Conservation (phyloP, 2,888 invertebrate genomes). For the Drosophila nigritarsus region DNA sequence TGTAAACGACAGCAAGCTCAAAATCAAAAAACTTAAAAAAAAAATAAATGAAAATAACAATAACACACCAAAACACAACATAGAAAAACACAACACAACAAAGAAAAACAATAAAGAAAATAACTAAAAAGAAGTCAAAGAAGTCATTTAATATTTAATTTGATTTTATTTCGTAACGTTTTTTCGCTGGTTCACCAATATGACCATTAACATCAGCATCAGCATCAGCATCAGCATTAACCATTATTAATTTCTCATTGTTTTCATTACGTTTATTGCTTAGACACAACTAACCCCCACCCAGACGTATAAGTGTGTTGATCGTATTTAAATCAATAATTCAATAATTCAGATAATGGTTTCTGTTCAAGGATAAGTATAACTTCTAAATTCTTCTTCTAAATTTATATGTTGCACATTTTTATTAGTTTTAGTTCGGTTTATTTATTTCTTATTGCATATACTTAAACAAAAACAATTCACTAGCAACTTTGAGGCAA, state of each 20-base stretch:
- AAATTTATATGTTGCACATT: not conserved
- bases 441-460: not conserved
- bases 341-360: not conserved
- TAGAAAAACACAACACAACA: slow-evolving; percentile 4
- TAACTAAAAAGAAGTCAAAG: not conserved
- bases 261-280: slow-evolving; percentile 10
- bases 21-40: slow-evolving; percentile 34
- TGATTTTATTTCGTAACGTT: too few species aligned
- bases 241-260: slow-evolving; percentile 22
- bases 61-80: slow-evolving; percentile 62
- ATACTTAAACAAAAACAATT: not conserved
- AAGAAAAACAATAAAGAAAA: not conserved
- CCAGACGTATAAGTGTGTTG: too few species aligned
- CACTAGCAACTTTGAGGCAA: not conserved
- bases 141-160: slow-evolving; percentile 9
- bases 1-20: not conserved
- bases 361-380: slow-evolving; percentile 34
- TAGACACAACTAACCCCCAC: too few species aligned
- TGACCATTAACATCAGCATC: slow-evolving; percentile 20
- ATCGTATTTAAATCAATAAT: too few species aligned
- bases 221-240: slow-evolving; percentile 1
- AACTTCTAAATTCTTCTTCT: not conserved
- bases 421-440: not conserved
- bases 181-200: slow-evolving; percentile 27
- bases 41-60: slow-evolving; percentile 7